Conservation (phyloP, 1,140 invertebrate genomes). For the Phocides pigmalion region DNA sequence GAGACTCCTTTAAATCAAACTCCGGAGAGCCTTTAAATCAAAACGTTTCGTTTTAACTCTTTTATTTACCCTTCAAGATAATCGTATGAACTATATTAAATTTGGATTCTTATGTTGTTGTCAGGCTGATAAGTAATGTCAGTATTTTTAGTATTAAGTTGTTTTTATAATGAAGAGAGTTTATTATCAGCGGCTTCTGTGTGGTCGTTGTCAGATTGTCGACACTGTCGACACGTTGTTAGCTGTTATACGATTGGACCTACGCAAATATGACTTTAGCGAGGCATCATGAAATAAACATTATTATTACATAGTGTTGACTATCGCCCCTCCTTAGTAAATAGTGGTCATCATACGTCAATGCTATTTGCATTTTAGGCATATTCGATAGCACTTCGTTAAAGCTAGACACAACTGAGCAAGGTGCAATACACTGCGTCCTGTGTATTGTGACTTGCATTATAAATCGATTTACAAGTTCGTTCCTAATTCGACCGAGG, state of each 20-base stretch:
- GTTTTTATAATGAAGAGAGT: constrained; percentile 10
- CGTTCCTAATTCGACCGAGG: too few species aligned
- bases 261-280: constrained; percentile 4
- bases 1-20: too few species aligned
- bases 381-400: not conserved
- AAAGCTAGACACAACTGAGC: too few species aligned
- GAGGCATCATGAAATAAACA: constrained; percentile 1
- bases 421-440: too few species aligned
- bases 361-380: not conserved
- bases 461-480: too few species aligned
- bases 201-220: constrained; percentile 9
- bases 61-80: constrained; percentile 14
- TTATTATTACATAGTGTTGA: not conserved
- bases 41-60: not conserved
- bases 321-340: not conserved
- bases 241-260: not conserved
- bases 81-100: constrained; percentile 4
- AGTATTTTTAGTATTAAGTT: not conserved
- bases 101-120: not conserved
- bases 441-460: too few species aligned
- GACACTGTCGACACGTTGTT: constrained; percentile 9
- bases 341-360: constrained; percentile 4
- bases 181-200: constrained; percentile 8
- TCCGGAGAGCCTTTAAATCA: too few species aligned
- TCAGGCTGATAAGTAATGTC: constrained; percentile 6